Evolutionary conservation across 2,797 vertebrate species (phyloP), one percentile per base, ranked within the genome.

Genomic region (Dromococcyx pavoninus): DNA sequence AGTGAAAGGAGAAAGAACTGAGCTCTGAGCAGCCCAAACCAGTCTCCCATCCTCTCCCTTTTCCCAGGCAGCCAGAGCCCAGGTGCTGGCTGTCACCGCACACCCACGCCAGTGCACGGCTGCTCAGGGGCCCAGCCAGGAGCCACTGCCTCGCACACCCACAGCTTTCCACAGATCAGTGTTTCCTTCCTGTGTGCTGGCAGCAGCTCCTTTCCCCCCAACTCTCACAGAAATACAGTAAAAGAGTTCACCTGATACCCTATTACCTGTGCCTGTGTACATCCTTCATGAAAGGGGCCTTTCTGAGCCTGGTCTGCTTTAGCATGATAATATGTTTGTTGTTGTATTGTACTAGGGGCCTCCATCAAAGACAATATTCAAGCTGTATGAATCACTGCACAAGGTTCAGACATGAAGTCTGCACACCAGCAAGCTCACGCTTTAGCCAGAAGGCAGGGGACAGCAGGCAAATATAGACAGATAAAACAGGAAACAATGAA

Each of bases 321-420:
- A 56, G 5, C 32, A 39, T 13, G 46, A 32, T 9, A 70, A 46
- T 12, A 10, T 0, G 0, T 51, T 60, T 35, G 21, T 56, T 0
- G 0, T 39, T 24, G 3, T 33, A 0, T 3, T 37, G 17, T 28
- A 1, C 4, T 16, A 23, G 24, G 5, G 10, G 13, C 4, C 4
- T 21, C 14, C 3, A 4, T 9, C 83, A 11, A 27, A 67, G 57
- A 2, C 33, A 46, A 7, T 39, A 24, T 50, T 33, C 21, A 56
- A 44, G 37, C 44, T 60, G 4, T 23, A 3, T 11, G 13, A 33
- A 32, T 53, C 43, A 6, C n/a, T 80, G 50, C 27, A 11, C 27
- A 19, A 41, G 75, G 44, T 13, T 16, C 44, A 44, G 30, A 33
- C 10, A 17, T 0, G 2, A 51, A 19, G 41, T 24, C 13, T 13